phyloP scores from a whole-genome alignment of 2,888 invertebrate genomes.

The Reticulitermes lucifugus region DNA sequence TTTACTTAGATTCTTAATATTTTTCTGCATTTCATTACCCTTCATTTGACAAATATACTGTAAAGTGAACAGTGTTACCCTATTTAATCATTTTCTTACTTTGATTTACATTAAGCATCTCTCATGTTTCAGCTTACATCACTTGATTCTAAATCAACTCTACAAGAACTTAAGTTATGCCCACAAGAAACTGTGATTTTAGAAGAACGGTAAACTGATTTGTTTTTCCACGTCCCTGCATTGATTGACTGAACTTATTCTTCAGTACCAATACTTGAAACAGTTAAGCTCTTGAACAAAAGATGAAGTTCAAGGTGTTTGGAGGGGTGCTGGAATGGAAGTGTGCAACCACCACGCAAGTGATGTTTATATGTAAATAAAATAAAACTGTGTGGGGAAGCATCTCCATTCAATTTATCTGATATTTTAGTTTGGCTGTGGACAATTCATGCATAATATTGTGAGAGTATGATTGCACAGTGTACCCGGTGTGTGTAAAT shows the following conservation, averaged over 20 bases:
- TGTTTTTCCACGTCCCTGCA: neutral
- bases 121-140: constrained; percentile 76
- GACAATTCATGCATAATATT: constrained; percentile 24
- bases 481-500: constrained; percentile 36
- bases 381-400: constrained; percentile 12
- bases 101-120: no score
- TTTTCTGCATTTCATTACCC: no score
- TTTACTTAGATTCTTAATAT: no score
- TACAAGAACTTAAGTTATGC: constrained; percentile 86
- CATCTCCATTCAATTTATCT: constrained; percentile 20
- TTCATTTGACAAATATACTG: no score
- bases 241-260: neutral
- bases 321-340: constrained; percentile 17
- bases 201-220: constrained; percentile 85
- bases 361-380: constrained; percentile 41
- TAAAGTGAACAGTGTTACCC: no score
- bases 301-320: neutral
- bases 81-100: no score
- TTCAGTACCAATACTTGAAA: neutral
- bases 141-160: constrained; percentile 79
- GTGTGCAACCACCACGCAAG: constrained; percentile 19
- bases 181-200: constrained; percentile 95
- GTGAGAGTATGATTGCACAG: constrained; percentile 38
- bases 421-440: constrained; percentile 39
- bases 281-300: neutral